phyloP scores from a whole-genome alignment of 2,797 vertebrate species.

The Liasis olivaceus region DNA sequence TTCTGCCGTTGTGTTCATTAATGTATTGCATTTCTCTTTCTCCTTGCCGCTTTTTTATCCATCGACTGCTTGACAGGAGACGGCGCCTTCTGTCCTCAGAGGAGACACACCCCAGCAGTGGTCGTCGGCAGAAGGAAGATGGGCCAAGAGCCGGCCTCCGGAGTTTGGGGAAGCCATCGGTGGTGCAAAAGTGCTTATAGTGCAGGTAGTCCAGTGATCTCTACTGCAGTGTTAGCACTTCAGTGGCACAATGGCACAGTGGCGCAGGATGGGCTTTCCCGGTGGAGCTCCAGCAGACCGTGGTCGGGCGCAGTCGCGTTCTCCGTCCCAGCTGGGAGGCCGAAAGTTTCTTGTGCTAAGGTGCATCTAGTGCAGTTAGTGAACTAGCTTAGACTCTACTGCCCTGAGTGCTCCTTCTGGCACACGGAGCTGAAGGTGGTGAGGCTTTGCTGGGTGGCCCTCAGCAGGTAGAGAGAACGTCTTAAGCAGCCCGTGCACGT shows the following conservation, averaged over 20 bases:
- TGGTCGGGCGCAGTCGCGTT: too few relatives aligned
- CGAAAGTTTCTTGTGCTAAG: constrained; percentile 88
- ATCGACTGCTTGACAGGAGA: constrained; percentile 22
- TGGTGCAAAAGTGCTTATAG: constrained; percentile 86
- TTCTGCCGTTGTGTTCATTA: neutral
- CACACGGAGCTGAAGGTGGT: constrained; percentile 79
- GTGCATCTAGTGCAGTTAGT: constrained; percentile 99
- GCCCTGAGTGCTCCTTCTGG: constrained; percentile 99
- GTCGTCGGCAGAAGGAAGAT: neutral
- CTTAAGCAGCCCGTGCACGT: neutral
- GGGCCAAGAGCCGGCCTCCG: neutral
- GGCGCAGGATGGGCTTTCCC: neutral
- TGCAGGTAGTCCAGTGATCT: constrained; percentile 79
- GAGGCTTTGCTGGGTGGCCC: neutral
- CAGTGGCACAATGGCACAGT: constrained; percentile 73
- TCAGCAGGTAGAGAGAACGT: neutral
- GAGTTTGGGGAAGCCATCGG: constrained; percentile 63
- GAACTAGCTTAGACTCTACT: constrained; percentile 92
- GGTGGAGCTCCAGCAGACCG: neutral
- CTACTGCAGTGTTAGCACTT: constrained; percentile 83
- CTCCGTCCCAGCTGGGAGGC: accelerated
- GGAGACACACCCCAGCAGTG: neutral
- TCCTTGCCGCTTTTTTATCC: constrained; percentile 19
- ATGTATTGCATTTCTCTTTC: neutral
- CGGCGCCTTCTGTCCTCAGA: neutral